Conservation (phyloP, 2,113 vertebrate genomes). For the Vimba vimba region DNA sequence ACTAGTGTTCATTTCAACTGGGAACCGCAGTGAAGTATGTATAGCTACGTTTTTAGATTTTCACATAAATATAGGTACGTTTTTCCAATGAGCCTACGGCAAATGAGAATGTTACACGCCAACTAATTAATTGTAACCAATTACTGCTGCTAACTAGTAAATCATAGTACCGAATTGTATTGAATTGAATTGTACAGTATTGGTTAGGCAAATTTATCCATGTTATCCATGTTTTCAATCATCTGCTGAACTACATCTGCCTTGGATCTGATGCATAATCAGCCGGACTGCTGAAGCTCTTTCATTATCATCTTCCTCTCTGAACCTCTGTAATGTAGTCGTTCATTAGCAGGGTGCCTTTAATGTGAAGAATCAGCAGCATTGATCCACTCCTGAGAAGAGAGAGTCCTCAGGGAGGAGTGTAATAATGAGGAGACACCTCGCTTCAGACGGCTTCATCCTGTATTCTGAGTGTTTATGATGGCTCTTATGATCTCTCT, state of each 20-base stretch:
- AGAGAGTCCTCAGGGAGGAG: slow-evolving; percentile 8
- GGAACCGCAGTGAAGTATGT: not conserved
- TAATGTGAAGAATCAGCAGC: slow-evolving; percentile 17
- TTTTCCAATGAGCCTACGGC: not conserved
- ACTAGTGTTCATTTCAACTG: not conserved
- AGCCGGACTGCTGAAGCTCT: slow-evolving; percentile 23
- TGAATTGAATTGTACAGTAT: too few species aligned
- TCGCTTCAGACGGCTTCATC: slow-evolving; percentile 29
- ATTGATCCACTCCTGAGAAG: slow-evolving; percentile 19
- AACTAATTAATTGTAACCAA: not conserved
- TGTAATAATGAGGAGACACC: slow-evolving; percentile 1
- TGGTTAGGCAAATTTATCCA: not conserved
- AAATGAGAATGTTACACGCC: not conserved
- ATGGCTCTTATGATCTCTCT: slow-evolving; percentile 8
- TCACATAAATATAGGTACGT: not conserved
- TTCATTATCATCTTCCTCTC: slow-evolving; percentile 1
- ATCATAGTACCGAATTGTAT: not conserved
- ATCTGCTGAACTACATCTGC: not conserved
- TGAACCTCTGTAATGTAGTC: slow-evolving; percentile 33
- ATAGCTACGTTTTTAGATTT: not conserved
- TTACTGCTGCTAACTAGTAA: not conserved
- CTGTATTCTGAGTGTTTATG: slow-evolving; percentile 14
- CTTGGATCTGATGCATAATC: slow-evolving; percentile 14
- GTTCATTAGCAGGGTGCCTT: slow-evolving; percentile 30
- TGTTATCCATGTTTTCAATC: slow-evolving; percentile 17